phyloP scores from a whole-genome alignment of 2,113 vertebrate species.

The Mesoclemmys tuberculata region DNA sequence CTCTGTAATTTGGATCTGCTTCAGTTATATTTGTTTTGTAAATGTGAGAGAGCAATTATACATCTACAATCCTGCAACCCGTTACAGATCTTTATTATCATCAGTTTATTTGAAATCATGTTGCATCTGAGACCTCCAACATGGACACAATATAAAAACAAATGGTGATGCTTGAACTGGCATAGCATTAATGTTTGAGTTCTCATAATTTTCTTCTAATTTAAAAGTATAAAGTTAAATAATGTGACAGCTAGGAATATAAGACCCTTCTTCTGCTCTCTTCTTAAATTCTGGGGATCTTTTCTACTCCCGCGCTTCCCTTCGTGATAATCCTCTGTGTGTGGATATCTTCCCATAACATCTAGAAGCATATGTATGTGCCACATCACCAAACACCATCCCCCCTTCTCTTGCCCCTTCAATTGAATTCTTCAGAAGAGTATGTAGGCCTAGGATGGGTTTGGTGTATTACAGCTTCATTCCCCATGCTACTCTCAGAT shows the following conservation, averaged over 20 bases:
- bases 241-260: neutral
- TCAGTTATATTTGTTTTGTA: conserved; percentile 32
- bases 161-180: neutral
- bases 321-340: neutral
- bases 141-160: neutral
- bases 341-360: neutral
- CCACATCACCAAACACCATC: neutral
- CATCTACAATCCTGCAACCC: neutral
- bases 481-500: neutral
- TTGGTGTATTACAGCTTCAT: neutral
- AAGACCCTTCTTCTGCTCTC: fast-evolving
- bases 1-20: conserved; percentile 39
- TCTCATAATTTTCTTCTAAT: neutral
- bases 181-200: neutral
- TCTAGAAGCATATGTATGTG: fast-evolving
- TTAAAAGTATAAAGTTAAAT: neutral
- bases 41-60: neutral
- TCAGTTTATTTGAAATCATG: neutral
- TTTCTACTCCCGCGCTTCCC: neutral
- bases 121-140: neutral
- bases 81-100: conserved; percentile 13
- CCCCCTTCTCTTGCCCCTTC: neutral
- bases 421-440: neutral
- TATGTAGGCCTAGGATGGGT: fast-evolving
- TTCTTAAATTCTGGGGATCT: neutral